Percentiles rank a stretch among this genome's conserved stretches.
These are phyloP conservation scores for Motacilla alba DNA, from an alignment of 2,113 vertebrate species.

Conservation along the genomic window DNA sequence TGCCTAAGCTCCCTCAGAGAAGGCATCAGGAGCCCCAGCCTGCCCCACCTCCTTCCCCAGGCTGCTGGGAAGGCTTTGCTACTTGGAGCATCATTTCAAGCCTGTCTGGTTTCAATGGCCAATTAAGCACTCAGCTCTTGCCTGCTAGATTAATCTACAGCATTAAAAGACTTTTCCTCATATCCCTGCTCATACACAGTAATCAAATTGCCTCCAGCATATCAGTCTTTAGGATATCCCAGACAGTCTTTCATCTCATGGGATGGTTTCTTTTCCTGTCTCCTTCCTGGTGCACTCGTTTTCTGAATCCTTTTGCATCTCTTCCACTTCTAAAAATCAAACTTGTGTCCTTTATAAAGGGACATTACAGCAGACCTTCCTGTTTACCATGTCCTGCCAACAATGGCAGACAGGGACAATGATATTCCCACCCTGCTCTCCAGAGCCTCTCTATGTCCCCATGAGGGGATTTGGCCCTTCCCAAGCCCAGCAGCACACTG, in stretches of 20 bases:
- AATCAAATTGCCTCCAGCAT: not conserved
- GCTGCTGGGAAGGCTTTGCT: not conserved
- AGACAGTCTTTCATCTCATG: slow-evolving; percentile 44
- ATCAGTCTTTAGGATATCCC: not conserved
- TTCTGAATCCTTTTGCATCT: not conserved
- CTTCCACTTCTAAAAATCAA: not conserved
- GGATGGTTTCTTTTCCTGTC: not conserved
- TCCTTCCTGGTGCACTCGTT: not conserved
- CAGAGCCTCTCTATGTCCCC: not conserved
- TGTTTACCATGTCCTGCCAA: not conserved
- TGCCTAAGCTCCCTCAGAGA: not conserved
- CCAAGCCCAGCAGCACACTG: not conserved
- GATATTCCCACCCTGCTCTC: not conserved
- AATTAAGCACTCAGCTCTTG: slow-evolving; percentile 6
- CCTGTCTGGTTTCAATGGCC: slow-evolving; percentile 11
- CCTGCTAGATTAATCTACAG: not conserved
- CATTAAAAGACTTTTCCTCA: slow-evolving; percentile 15
- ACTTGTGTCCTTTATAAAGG: not conserved
- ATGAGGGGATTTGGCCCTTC: not conserved
- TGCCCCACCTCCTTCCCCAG: not conserved
- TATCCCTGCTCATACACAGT: not conserved
- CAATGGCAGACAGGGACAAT: rapidly evolving
- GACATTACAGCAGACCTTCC: not conserved
- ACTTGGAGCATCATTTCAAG: not conserved
- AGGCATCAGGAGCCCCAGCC: not conserved